Conservation (phyloP, 1,140 invertebrate genomes). For the Brachionus paranguensis region DNA sequence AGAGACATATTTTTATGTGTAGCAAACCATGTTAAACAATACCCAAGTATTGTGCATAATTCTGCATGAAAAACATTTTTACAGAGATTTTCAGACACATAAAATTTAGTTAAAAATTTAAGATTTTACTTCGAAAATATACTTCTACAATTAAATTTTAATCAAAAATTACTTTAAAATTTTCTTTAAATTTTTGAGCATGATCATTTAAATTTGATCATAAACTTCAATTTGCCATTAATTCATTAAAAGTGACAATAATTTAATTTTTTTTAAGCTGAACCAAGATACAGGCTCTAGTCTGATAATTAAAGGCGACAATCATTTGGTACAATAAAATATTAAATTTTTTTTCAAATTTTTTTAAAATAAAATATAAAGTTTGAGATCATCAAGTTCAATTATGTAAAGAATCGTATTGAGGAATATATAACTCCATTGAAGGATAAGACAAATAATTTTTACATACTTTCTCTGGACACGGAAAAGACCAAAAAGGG, state of each 20-base stretch:
- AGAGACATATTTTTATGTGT: too few species aligned
- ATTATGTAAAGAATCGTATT: neutral
- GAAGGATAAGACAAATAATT: slow-evolving; percentile 67
- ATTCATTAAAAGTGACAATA: neutral
- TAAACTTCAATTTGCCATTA: too few species aligned
- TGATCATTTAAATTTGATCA: too few species aligned
- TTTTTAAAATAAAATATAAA: neutral
- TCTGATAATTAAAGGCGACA: slow-evolving; percentile 34
- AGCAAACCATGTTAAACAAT: too few species aligned
- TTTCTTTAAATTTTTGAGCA: too few species aligned
- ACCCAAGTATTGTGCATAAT: too few species aligned
- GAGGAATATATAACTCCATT: slow-evolving; percentile 40
- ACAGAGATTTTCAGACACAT: too few species aligned
- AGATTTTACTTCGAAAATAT: too few species aligned
- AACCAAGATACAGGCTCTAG: slow-evolving; percentile 42
- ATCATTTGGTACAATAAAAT: neutral
- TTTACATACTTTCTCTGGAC: slow-evolving; percentile 45
- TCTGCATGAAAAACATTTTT: too few species aligned
- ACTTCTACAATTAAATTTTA: too few species aligned
- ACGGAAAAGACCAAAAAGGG: slow-evolving; percentile 42
- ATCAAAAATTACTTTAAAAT: too few species aligned
- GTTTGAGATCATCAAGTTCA: neutral
- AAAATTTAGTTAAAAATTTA: too few species aligned
- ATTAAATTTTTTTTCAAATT: neutral
- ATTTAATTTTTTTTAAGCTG: slow-evolving; percentile 53